phyloP scores from a whole-genome alignment of 2,113 vertebrate species.

The Hydropotes inermis region DNA sequence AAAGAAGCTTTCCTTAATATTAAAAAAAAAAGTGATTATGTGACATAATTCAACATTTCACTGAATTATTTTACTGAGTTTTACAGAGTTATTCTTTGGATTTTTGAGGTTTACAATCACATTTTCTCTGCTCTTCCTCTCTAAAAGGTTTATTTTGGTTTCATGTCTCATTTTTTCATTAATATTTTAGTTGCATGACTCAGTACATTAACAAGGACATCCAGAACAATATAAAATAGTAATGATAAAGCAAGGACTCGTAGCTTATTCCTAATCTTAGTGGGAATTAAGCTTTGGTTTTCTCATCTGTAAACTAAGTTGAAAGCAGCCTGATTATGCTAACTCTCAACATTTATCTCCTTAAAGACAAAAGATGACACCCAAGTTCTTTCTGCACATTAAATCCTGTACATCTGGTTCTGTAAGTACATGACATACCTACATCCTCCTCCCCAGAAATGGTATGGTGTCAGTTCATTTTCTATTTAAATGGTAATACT shows the following conservation, averaged over 20 bases:
- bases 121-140: not conserved
- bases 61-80: not conserved
- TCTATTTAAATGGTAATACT: not conserved
- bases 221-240: not conserved
- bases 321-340: not conserved
- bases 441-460: not conserved
- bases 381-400: not conserved
- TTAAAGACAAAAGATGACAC: not conserved
- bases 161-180: not conserved
- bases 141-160: not conserved
- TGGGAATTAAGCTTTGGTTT: slow-evolving; percentile 1
- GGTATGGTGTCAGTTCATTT: not conserved
- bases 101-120: not conserved
- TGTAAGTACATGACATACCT: not conserved
- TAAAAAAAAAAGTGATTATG: not conserved
- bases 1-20: not conserved
- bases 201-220: not conserved
- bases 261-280: not conserved
- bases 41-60: not conserved
- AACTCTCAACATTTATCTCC: not conserved
- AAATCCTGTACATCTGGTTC: not conserved
- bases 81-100: not conserved
- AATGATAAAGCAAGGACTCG: not conserved
- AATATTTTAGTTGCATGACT: not conserved
- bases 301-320: not conserved